Evolutionary conservation across 2,888 invertebrate species (phyloP), one percentile per base, ranked within the genome.

Genomic region (Trisateles emortualis): DNA sequence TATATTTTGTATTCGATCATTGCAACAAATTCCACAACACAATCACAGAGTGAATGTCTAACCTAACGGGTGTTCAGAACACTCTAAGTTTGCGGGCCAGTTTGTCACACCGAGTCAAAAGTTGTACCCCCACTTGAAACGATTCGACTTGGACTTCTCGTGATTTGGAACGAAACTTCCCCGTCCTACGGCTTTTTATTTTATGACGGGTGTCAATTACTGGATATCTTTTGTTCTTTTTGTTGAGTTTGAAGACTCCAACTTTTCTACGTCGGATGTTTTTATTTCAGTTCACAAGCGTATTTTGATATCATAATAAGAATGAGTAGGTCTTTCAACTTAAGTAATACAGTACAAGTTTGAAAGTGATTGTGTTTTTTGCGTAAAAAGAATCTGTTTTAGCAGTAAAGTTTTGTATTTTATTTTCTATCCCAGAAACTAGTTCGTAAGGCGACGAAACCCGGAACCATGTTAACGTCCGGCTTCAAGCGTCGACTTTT

Each of bases 151-250:
- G 61, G 61, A 72, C 69, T 72, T 64, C 42, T 54, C 53, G 67
- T 74, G 74, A 77, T 74, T 75, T 68, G 63, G 64, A 72, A 67
- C 64, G 44, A 70, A 78, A 81, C 64, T 81, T 81, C 60, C 38
- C 41, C 64, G 48, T 65, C 49, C 62, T 66, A 64, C 64, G 65
- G 61, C 63, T 72, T 79, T 77, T 77, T 76, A 68, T 73, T 78
- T 76, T 77, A 79, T 79, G 81, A 81, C 67, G 68, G 76, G 75
- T 81, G 78, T 79, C 80, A 79, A 81, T 81, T 79, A 79, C 76
- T 68, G 67, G 64, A 67, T 72, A 70, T 76, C 74, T 74, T 78
- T 80, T 74, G 76, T 76, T 74, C 74, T 64, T 70, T 75, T 68
- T 52, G 50, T 62, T 43, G 48, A 64, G 62, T 71, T 75, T 64